phyloP scores from a whole-genome alignment of 2,113 vertebrate species.

The Pogonocichla stellata region DNA sequence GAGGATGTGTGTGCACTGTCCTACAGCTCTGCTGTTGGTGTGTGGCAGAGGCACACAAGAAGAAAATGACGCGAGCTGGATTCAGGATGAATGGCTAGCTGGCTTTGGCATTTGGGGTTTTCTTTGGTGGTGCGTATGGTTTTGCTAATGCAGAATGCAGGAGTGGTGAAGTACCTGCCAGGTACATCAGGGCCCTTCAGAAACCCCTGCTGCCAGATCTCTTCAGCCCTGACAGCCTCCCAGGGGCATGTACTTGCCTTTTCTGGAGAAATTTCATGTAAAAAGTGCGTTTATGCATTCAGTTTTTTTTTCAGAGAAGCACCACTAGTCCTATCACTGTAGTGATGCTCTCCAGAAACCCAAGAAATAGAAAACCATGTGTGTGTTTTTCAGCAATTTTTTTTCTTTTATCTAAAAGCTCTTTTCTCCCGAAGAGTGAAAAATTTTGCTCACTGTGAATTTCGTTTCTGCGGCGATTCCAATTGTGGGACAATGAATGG shows the following conservation, averaged over 20 bases:
- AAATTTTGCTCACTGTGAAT: background rate
- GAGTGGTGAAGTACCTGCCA: background rate
- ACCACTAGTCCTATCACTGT: background rate
- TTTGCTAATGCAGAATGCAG: background rate
- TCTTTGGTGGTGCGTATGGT: background rate
- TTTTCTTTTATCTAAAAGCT: background rate
- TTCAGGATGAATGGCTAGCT: background rate
- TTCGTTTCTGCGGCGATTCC: background rate
- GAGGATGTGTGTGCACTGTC: accelerated
- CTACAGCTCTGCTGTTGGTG: background rate
- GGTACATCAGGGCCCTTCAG: accelerated
- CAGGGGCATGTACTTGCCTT: background rate
- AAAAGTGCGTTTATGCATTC: background rate
- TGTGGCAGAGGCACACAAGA: background rate
- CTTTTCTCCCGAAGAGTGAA: background rate
- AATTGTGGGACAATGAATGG: background rate
- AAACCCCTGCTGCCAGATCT: background rate
- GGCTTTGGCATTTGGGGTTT: background rate
- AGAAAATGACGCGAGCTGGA: background rate
- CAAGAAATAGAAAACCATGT: accelerated
- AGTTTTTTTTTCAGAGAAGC: background rate
- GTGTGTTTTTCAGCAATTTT: background rate
- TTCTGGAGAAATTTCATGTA: background rate
- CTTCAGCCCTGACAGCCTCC: background rate
- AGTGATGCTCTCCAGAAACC: background rate